Conservation (phyloP, 2,797 vertebrate species). For the Helicolenus hilgendorfi region DNA sequence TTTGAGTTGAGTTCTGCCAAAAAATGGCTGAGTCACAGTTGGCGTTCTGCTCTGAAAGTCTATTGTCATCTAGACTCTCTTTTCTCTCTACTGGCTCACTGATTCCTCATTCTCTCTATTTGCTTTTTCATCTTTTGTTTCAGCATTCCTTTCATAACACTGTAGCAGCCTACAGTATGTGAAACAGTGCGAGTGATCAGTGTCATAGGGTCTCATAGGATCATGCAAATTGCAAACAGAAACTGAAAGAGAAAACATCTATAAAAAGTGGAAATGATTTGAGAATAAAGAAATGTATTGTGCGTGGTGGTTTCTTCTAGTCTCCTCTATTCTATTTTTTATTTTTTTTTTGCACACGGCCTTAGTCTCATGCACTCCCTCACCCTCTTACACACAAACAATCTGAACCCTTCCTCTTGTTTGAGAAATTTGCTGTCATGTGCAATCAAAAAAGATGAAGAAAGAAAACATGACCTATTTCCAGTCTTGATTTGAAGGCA, state of each 20-base stretch:
- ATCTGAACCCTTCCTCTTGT: slow-evolving; percentile 23
- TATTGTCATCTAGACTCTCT: slow-evolving; percentile 38
- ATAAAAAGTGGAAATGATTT: neutral
- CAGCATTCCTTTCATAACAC: neutral
- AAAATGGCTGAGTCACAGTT: slow-evolving; percentile 48
- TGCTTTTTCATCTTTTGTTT: slow-evolving; percentile 43
- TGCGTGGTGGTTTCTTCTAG: neutral
- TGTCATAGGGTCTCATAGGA: neutral
- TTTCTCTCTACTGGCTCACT: slow-evolving; percentile 28
- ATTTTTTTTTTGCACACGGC: neutral
- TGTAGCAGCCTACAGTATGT: neutral
- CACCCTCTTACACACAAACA: neutral
- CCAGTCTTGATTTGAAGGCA: slow-evolving; percentile 50
- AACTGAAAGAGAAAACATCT: neutral
- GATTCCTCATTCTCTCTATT: slow-evolving; percentile 29
- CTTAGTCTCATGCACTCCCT: neutral
- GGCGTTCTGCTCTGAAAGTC: slow-evolving; percentile 29
- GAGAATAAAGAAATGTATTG: neutral
- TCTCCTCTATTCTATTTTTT: neutral
- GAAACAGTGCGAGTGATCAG: neutral
- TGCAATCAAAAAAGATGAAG: slow-evolving; percentile 52
- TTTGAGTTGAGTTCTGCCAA: slow-evolving; percentile 14
- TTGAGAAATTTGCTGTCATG: slow-evolving; percentile 48
- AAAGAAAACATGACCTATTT: slow-evolving; percentile 72
- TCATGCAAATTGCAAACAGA: neutral